phyloP scores from a whole-genome alignment of 2,797 vertebrate genomes.

The Mormyrus proboscirostris region DNA sequence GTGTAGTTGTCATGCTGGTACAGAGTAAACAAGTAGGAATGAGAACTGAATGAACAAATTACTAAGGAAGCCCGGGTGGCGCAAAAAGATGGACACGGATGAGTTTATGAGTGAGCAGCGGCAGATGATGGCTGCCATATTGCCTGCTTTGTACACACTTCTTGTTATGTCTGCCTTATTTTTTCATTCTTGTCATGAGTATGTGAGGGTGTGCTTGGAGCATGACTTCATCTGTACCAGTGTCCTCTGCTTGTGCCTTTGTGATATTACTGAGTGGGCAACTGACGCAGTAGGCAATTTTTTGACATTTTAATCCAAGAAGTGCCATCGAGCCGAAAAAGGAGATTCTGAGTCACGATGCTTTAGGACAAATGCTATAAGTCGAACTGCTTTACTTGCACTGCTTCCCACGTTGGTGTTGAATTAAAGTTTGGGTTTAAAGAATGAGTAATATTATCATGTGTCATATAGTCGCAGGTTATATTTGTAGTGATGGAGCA shows the following conservation, averaged over 20 bases:
- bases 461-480: not conserved
- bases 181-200: not conserved
- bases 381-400: not conserved
- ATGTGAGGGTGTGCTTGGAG: not conserved
- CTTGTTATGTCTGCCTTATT: not conserved
- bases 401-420: not conserved
- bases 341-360: not conserved
- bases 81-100: slow-evolving; percentile 9
- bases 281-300: not conserved
- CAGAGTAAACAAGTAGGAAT: not conserved
- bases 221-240: not conserved
- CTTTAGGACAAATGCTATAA: not conserved
- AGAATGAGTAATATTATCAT: not conserved
- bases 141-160: not conserved
- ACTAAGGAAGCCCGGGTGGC: not conserved
- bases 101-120: not conserved
- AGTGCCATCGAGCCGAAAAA: not conserved
- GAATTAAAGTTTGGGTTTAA: not conserved
- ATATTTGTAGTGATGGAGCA: not conserved
- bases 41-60: not conserved
- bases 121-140: not conserved
- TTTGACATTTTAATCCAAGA: not conserved
- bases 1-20: slow-evolving; percentile 3
- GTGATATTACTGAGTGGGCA: not conserved
- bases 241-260: not conserved